phyloP scores from a whole-genome alignment of 2,113 vertebrate genomes.

The Microtus montanus region DNA sequence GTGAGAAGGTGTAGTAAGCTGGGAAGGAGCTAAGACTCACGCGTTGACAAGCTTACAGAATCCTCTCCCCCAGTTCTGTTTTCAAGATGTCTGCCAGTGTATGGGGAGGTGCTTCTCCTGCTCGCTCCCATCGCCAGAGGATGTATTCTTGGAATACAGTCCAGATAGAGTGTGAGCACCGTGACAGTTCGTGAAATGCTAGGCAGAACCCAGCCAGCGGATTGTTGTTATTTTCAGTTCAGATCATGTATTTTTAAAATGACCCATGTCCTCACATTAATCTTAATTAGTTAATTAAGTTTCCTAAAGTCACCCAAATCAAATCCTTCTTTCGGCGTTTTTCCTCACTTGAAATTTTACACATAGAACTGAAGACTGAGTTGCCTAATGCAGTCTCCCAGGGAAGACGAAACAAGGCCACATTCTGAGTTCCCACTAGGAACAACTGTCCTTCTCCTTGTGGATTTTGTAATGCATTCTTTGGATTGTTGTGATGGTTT shows the following conservation, averaged over 20 bases:
- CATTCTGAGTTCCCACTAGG: not conserved
- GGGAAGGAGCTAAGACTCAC: not conserved
- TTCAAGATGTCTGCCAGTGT: not conserved
- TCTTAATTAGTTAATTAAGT: not conserved
- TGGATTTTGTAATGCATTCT: not conserved
- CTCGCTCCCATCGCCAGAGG: no score
- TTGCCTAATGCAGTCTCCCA: not conserved
- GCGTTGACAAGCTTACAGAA: no score
- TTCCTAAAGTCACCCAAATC: not conserved
- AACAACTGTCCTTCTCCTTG: not conserved
- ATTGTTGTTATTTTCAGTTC: no score
- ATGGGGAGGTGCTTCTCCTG: not conserved
- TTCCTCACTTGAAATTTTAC: not conserved
- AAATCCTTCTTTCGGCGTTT: not conserved
- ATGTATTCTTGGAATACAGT: not conserved
- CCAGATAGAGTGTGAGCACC: not conserved
- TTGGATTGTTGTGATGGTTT: not conserved
- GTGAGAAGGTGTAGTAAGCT: not conserved
- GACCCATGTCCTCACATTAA: not conserved
- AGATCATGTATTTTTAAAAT: no score
- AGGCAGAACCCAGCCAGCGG: not conserved
- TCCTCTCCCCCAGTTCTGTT: not conserved
- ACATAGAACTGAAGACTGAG: not conserved
- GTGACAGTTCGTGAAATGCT: not conserved
- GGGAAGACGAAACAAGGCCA: not conserved